Conservation (phyloP, 2,113 vertebrate species). For the Zapornia atra region DNA sequence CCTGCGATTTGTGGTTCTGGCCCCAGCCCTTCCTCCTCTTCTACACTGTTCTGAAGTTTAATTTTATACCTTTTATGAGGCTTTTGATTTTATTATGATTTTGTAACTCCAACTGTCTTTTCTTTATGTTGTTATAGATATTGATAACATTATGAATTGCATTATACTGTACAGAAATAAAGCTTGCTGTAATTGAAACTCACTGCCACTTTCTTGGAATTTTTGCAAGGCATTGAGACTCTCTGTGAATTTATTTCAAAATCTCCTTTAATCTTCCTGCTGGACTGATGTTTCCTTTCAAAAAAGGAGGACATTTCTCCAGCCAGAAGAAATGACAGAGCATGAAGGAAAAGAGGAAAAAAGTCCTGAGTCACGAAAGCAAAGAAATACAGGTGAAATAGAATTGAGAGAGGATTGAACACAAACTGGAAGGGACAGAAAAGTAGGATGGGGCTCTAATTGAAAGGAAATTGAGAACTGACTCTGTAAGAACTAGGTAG, state of each 20-base stretch:
- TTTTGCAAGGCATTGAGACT: neutral
- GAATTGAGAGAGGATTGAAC: neutral
- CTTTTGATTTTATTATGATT: neutral
- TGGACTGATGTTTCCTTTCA: conserved; percentile 31
- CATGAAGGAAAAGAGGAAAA: neutral
- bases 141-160: conserved; percentile 3
- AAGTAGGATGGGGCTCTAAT: conserved; percentile 25
- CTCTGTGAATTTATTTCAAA: conserved; percentile 24
- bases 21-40: neutral
- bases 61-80: neutral
- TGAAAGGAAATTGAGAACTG: conserved; percentile 13
- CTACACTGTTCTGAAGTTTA: neutral
- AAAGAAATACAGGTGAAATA: conserved; percentile 1
- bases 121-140: neutral
- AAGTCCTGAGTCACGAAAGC: conserved; percentile 37
- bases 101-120: neutral
- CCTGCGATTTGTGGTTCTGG: neutral
- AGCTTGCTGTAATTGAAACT: neutral
- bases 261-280: neutral
- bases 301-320: neutral
- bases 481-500: neutral
- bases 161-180: neutral
- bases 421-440: neutral
- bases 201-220: neutral
- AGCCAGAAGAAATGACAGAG: conserved; percentile 34